Conservation (phyloP, 2,797 vertebrate genomes). For the Galaxias olidus region DNA sequence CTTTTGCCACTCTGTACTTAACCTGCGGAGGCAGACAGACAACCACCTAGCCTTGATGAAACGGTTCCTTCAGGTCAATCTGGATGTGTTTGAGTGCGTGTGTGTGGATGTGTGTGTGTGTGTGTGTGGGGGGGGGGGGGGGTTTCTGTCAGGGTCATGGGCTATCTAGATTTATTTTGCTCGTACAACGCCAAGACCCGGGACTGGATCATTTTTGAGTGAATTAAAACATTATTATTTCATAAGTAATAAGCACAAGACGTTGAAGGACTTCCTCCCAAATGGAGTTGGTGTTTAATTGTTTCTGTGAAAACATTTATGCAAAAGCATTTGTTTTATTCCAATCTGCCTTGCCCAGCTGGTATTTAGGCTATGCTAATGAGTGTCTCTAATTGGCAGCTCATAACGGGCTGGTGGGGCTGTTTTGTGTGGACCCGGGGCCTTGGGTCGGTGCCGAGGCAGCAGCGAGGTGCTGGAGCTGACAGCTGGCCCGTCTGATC, state of each 20-base stretch:
- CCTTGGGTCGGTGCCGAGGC: conserved; percentile 18
- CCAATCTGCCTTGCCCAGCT: neutral
- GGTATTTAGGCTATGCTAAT: conserved; percentile 43
- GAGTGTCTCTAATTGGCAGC: conserved; percentile 42
- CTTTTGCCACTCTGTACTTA: no score
- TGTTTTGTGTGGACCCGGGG: conserved; percentile 49
- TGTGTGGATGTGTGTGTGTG: no score
- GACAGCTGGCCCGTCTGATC: conserved; percentile 97
- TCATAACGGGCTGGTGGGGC: conserved; percentile 56
- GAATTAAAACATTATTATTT: no score
- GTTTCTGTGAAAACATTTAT: neutral
- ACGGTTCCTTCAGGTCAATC: conserved; percentile 22
- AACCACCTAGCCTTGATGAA: conserved; percentile 16
- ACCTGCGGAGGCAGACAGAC: neutral
- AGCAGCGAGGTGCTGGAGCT: conserved; percentile 68
- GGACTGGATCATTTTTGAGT: conserved; percentile 1
- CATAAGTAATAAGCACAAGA: no score
- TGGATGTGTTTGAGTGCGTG: neutral
- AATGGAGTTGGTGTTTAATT: neutral
- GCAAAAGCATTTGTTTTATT: neutral
- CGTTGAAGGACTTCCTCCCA: no score
- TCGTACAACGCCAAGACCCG: neutral
- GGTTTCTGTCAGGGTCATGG: conserved; percentile 40
- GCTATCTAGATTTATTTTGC: conserved; percentile 29
- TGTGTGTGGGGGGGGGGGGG: no score